Base-by-base conservation (phyloP, 2,797 vertebrate genomes). In the Halcyon leucocephala region DNA sequence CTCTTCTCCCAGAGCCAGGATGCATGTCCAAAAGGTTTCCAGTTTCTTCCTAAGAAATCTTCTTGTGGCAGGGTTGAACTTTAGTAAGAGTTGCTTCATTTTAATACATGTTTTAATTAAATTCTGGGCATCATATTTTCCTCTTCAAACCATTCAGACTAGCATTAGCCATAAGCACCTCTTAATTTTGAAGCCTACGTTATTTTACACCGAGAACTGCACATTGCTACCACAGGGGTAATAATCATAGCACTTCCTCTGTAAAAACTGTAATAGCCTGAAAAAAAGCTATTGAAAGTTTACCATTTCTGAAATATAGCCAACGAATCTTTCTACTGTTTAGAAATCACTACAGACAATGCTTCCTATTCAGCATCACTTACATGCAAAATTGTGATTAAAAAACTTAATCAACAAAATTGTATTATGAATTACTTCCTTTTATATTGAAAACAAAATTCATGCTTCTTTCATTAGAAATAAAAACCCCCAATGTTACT, bases 301-400 rank as follows among this genome's bases (percentile, higher is more conserved):
- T 91, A 89, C 89, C 18, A 71, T 80, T 96, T 79, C 67, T 91
- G 69, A 74, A 94, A 93, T 33, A 86, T 33, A 89, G 66, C 41
- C 49, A 91, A 84, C 8, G 84, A 93, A 82, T 58, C 44, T 96
- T 86, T 64, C 81, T 42, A 60, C 77, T 74, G 19, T 67, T 95
- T 81, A 91, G 70, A 90, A 95, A 92, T 76, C 89, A 44, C 89
- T 77, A 65, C 81, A 90, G 70, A 83, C n/a, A 79, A 35, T 74
- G 73, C 46, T 78, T 84, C 37, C 57, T 24, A 69, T 39, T 65
- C 41, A 52, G 46, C 41, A 67, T 57, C 12, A 41, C 83, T 81
- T 67, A 37, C 18, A 39, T 41, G 16, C 6, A 60, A 88, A n/a
- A 57, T 54, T 70, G 46, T 3, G 3, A 82, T 82, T 84, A 44